A percentile compares a stretch with the other conserved stretches of the same genome.
Evolutionary conservation across 2,113 vertebrate genomes (phyloP).

Genomic region (Todiramphus chloris): DNA sequence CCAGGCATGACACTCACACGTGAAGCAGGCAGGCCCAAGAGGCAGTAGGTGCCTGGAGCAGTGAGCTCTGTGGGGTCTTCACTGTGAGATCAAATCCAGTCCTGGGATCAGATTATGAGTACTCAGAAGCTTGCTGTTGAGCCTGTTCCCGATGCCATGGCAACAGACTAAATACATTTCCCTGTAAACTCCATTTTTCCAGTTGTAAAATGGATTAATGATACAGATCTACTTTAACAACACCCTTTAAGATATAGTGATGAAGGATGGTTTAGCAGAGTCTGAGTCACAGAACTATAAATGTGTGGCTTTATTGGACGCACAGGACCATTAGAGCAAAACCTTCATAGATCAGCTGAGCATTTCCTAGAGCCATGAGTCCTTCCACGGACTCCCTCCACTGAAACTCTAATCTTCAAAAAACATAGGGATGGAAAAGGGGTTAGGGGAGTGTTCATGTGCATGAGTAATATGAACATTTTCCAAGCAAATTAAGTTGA

Average conservation of each 20-base stretch:
- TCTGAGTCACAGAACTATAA: background rate
- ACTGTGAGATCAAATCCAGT: background rate
- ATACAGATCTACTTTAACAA: background rate
- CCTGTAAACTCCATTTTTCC: background rate
- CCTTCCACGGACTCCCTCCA: background rate
- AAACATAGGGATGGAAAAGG: background rate
- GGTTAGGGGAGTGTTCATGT: accelerated
- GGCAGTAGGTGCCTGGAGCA: background rate
- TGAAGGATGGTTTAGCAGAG: background rate
- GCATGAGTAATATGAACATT: background rate
- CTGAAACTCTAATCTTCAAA: background rate
- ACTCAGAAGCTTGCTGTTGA: background rate
- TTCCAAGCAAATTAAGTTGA: background rate
- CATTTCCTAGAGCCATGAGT: background rate
- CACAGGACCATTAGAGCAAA: background rate
- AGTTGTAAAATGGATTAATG: background rate
- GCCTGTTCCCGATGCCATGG: background rate
- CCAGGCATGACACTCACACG: background rate
- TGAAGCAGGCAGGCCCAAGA: background rate
- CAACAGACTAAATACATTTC: background rate
- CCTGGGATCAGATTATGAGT: background rate
- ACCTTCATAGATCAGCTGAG: background rate
- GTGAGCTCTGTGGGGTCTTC: background rate
- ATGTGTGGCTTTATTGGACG: background rate
- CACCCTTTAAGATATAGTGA: background rate